Evolutionary conservation across 2,797 vertebrate species (phyloP).

Genomic region (Pangasius mekongensis): DNA sequence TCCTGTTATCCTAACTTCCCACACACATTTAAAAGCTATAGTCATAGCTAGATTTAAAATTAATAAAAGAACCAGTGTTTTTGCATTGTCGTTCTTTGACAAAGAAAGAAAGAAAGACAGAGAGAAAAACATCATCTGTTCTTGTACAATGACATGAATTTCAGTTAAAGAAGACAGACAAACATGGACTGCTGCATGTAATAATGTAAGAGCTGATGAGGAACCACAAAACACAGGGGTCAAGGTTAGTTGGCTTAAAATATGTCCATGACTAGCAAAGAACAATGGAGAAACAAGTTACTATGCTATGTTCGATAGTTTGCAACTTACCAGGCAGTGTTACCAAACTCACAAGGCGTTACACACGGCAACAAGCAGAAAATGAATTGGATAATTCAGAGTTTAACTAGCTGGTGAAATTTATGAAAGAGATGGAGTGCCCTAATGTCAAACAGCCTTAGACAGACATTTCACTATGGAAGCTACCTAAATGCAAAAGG

Average conservation of each 20-base stretch:
- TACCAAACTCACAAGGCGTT: not conserved
- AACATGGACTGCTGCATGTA: not conserved
- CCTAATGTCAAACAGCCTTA: not conserved
- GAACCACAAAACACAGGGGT: not conserved
- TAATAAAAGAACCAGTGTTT: not conserved
- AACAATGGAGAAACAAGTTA: not conserved
- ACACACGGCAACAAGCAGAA: not conserved
- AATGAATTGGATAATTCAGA: not conserved
- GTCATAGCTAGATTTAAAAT: not conserved
- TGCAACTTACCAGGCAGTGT: not conserved
- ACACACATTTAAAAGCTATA: not conserved
- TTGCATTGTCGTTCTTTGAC: not conserved
- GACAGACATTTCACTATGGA: not conserved
- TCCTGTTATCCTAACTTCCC: not conserved
- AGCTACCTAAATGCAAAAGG: not conserved
- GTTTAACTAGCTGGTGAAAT: not conserved
- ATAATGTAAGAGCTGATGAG: not conserved
- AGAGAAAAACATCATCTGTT: not conserved
- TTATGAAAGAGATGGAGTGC: not conserved
- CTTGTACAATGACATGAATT: not conserved
- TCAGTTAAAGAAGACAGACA: not conserved
- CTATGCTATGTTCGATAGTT: not conserved
- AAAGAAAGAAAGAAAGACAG: not conserved
- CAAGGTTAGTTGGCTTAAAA: not conserved
- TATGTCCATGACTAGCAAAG: not conserved